phyloP scores from a whole-genome alignment of 2,113 vertebrate species.

The Tretioscincus oriximinensis region DNA sequence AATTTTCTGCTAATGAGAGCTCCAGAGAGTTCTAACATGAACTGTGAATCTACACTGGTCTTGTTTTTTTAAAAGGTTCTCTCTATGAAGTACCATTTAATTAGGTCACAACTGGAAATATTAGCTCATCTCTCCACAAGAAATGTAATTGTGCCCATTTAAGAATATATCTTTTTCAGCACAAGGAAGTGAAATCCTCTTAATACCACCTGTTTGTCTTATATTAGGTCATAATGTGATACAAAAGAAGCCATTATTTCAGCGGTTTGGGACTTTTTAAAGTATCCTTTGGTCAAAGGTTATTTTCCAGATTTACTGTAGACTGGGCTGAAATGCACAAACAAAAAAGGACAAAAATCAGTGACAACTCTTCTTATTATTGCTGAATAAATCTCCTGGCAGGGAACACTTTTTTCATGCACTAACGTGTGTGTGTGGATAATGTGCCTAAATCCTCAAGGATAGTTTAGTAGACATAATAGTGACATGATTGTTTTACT shows the following conservation, averaged over 20 bases:
- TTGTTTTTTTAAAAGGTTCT: slow-evolving; percentile 41
- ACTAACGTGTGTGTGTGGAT: too few species aligned
- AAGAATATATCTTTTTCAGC: slow-evolving; percentile 40
- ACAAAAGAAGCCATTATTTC: slow-evolving; percentile 34
- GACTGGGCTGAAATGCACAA: background rate
- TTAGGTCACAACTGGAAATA: slow-evolving; percentile 52
- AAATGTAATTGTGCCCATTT: slow-evolving; percentile 44
- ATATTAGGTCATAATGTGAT: slow-evolving; percentile 26
- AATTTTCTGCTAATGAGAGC: slow-evolving; percentile 63
- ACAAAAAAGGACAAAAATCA: slow-evolving; percentile 16
- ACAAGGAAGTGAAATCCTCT: slow-evolving; percentile 37
- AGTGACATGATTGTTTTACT: background rate
- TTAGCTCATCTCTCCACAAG: slow-evolving; percentile 33
- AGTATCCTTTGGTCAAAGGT: slow-evolving; percentile 8
- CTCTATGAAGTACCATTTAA: slow-evolving; percentile 50
- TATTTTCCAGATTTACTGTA: slow-evolving; percentile 4
- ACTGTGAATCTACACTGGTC: slow-evolving; percentile 48
- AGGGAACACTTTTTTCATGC: background rate
- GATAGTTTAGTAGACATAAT: background rate
- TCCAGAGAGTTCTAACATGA: slow-evolving; percentile 53
- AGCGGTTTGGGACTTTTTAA: slow-evolving; percentile 7
- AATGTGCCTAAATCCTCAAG: background rate
- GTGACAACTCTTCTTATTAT: slow-evolving; percentile 25
- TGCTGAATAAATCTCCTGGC: slow-evolving; percentile 6
- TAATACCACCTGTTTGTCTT: slow-evolving; percentile 35